Conservation (phyloP, 2,113 vertebrate species). For the Neogobius melanostomus region DNA sequence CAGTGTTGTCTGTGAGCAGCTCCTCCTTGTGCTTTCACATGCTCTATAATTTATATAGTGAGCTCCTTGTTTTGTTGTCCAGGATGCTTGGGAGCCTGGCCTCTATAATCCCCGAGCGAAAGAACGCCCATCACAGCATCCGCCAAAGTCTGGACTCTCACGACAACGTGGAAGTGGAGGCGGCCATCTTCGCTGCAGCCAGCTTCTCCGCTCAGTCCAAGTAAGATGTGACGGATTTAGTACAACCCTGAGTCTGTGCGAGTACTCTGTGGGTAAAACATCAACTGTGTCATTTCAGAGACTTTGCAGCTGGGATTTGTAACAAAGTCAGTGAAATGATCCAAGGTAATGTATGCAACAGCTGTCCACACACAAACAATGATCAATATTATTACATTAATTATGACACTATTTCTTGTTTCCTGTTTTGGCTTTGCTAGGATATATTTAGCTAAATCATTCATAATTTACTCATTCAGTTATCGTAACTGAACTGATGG, state of each 20-base stretch:
- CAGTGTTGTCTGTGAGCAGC: too few species aligned
- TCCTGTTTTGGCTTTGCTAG: too few species aligned
- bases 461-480: too few species aligned
- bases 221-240: constrained; percentile 69
- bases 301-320: constrained; percentile 98
- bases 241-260: background rate
- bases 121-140: constrained; percentile 98
- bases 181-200: constrained; percentile 96
- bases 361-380: background rate
- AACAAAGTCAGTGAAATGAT: constrained; percentile 99
- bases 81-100: constrained; percentile 98
- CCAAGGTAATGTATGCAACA: constrained; percentile 85
- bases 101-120: constrained; percentile 96
- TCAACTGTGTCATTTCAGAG: constrained; percentile 75
- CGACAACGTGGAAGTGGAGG: constrained; percentile 97
- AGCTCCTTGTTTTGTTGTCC: background rate
- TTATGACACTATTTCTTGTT: too few species aligned
- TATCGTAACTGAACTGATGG: too few species aligned
- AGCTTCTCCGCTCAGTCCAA: constrained; percentile 98
- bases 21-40: too few species aligned
- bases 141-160: constrained; percentile 98
- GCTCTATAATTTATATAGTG: background rate
- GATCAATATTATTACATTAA: too few species aligned
- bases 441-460: too few species aligned
- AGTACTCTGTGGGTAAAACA: background rate